phyloP scores from a whole-genome alignment of 2,797 vertebrate genomes.

The Myotis findleyi region DNA sequence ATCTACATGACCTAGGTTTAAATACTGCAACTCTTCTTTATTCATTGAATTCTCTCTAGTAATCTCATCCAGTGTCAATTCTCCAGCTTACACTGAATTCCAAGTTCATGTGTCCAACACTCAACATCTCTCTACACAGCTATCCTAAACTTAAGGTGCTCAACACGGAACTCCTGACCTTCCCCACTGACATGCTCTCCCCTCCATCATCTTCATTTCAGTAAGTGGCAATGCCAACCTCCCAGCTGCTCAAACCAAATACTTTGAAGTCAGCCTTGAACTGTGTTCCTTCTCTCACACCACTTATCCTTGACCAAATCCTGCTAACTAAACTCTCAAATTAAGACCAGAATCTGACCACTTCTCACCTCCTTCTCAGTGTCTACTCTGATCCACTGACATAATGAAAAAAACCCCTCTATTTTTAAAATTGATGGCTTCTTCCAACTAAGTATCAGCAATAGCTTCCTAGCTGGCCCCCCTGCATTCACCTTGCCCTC shows the following conservation, averaged over 20 bases:
- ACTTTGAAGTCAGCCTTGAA: background rate
- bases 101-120: background rate
- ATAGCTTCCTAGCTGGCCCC: background rate
- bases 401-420: no score
- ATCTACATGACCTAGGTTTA: background rate
- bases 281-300: background rate
- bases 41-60: background rate
- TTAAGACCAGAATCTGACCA: background rate
- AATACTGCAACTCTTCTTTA: background rate
- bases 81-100: background rate
- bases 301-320: background rate
- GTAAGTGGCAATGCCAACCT: background rate
- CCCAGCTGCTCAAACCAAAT: background rate
- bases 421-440: no score
- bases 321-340: background rate
- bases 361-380: background rate
- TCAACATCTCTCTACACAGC: background rate
- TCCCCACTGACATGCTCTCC: fast-evolving
- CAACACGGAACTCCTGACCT: background rate
- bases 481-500: background rate
- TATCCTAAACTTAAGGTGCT: background rate
- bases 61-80: background rate
- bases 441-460: background rate
- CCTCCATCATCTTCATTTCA: background rate
- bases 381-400: background rate